These are phyloP conservation scores for Lepidostoma basale DNA, from an alignment of 1,140 invertebrate genomes.

Conservation along the genomic window DNA sequence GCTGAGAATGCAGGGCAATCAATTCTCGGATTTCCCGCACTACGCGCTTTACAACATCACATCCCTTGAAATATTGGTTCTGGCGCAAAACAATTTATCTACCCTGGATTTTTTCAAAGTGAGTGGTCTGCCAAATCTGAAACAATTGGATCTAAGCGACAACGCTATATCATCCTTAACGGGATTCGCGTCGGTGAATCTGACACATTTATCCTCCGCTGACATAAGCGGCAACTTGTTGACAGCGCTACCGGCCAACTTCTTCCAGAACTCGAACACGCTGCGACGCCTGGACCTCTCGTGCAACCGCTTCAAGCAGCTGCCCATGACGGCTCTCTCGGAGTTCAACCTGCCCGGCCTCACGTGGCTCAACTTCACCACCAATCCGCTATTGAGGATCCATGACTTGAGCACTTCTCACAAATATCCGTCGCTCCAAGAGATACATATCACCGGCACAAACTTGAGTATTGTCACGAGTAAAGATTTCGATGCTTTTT, in stretches of 20 bases:
- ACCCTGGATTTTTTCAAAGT: constrained; percentile 79
- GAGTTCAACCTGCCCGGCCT: constrained; percentile 74
- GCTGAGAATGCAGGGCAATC: constrained; percentile 74
- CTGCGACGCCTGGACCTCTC: constrained; percentile 80
- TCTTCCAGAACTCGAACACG: constrained; percentile 74
- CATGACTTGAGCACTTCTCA: constrained; percentile 69
- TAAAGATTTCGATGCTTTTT: constrained; percentile 87
- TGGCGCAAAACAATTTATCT: constrained; percentile 74
- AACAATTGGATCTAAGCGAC: constrained; percentile 74
- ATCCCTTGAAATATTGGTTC: constrained; percentile 73
- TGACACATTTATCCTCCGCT: constrained; percentile 72
- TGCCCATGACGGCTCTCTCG: constrained; percentile 79
- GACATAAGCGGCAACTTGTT: constrained; percentile 78
- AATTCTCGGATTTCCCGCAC: constrained; percentile 76
- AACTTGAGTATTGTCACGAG: constrained; percentile 86
- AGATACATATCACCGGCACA: constrained; percentile 80
- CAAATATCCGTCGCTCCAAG: constrained; percentile 74
- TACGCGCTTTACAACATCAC: constrained; percentile 74
- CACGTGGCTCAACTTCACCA: constrained; percentile 78
- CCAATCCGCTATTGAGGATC: constrained; percentile 72
- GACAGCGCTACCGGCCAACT: constrained; percentile 79
- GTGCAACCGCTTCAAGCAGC: constrained; percentile 79
- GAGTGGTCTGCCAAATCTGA: constrained; percentile 72
- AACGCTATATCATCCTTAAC: constrained; percentile 78
- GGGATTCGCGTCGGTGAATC: constrained; percentile 76